Percentiles rank a stretch among this genome's conserved stretches.
phyloP scores from a whole-genome alignment of 2,113 vertebrate genomes.

The Corythaixoides concolor region DNA sequence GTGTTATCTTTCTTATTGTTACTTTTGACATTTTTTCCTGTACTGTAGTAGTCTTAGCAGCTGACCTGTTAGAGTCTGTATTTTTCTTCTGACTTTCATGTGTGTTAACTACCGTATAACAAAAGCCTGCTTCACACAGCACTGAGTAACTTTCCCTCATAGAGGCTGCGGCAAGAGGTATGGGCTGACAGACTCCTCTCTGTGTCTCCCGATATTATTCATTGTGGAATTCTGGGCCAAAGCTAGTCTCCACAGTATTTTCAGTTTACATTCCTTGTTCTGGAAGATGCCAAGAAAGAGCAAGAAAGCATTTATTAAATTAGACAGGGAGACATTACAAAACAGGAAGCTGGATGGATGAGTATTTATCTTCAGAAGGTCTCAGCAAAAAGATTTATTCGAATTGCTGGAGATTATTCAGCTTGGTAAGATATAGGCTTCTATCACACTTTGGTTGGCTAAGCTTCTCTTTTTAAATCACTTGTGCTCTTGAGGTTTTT shows the following conservation, averaged over 20 bases:
- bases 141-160: neutral
- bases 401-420: neutral
- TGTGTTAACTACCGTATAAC: neutral
- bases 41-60: neutral
- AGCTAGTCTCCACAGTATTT: constrained; percentile 67
- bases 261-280: constrained; percentile 81
- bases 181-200: constrained; percentile 50
- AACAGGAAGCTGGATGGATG: constrained; percentile 73
- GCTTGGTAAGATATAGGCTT: constrained; percentile 24
- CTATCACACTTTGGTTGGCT: neutral
- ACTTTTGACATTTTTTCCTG: neutral
- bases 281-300: constrained; percentile 76
- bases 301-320: constrained; percentile 77
- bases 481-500: neutral
- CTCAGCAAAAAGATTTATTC: constrained; percentile 35
- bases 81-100: neutral
- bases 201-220: constrained; percentile 73
- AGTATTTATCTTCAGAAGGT: constrained; percentile 75
- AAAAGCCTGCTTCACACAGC: neutral
- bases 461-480: neutral
- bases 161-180: neutral
- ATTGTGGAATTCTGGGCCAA: constrained; percentile 53
- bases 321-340: constrained; percentile 78
- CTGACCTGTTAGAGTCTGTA: neutral
- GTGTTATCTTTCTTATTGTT: neutral